Evolutionary conservation across 2,888 invertebrate species (phyloP), one percentile per base, ranked within the genome.

Genomic region (Drosophila aldrichi): DNA sequence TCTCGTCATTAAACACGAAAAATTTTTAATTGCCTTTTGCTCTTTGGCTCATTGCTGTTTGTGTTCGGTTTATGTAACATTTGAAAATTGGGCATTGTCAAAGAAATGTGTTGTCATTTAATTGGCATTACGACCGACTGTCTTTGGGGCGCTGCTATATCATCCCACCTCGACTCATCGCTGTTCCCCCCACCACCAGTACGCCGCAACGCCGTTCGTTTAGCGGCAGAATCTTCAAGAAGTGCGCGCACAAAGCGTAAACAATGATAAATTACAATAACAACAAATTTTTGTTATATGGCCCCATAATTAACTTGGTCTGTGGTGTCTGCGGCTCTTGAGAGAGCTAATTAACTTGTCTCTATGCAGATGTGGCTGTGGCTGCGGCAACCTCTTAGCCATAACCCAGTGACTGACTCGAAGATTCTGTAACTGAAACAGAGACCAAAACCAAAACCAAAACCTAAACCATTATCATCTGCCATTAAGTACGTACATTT

Each of bases 261-360:
- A 67, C 82, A 82, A 74, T 82, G 80, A 87, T 87, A 87, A 78
- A 84, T 87, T 81, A 83, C 84, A 80, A 75, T 74, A 75, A 66
- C 71, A 84, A 60, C 68, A 49, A 49, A 49, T 69, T 68, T 5
- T 68, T 49, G 10, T 64, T 75, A 65, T 67, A 65, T 46, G 68
- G 58, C 71, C 66, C 71, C 66, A 83, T 82, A 84, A 87, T 84
- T 82, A 87, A 73, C 78, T 74, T 70, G 34, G 74, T 49, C 67
- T 60, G 48, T 34, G 65, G 74, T 67, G 54, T 48, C 57, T 59
- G 54, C 52, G 58, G 71, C 66, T 66, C 54, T 66, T 63, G 63
- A 59, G 71, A 75, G 71, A 75, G 75, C 81, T 83, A 82, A 82
- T 82, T 82, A 86, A 83, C 81, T 77, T 83, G 77, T 56, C 83